Percentiles rank a stretch among this genome's conserved stretches.
These are phyloP conservation scores for Vespertilio murinus DNA, from an alignment of 2,797 vertebrate species.

Conservation along the genomic window DNA sequence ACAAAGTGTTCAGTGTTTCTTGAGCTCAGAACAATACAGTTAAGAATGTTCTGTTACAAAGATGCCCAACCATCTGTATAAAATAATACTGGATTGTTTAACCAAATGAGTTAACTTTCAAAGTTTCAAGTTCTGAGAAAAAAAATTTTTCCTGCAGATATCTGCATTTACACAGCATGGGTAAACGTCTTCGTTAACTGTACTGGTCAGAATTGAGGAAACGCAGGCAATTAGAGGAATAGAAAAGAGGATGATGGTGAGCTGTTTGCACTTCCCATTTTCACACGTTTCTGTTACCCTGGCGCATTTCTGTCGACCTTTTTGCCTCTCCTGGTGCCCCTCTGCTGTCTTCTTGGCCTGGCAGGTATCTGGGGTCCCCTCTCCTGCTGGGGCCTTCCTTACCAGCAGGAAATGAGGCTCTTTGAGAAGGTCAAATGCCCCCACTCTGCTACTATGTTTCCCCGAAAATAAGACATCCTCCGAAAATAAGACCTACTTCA, in stretches of 20 bases:
- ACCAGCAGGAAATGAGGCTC: neutral
- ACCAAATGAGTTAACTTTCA: neutral
- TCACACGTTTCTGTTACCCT: neutral
- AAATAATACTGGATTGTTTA: neutral
- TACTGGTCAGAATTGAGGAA: neutral
- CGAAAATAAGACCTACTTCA: too few species aligned
- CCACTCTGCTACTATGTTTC: neutral
- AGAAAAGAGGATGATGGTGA: neutral
- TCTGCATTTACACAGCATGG: neutral
- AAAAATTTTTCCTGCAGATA: neutral
- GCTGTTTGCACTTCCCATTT: neutral
- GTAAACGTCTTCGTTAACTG: neutral
- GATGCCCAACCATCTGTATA: neutral
- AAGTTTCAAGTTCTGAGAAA: neutral
- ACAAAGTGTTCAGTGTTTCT: neutral
- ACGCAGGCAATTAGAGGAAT: neutral
- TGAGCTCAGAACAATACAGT: neutral
- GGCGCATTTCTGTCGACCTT: neutral
- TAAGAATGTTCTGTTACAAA: neutral
- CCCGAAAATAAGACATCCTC: too few species aligned
- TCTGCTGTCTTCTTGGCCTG: neutral
- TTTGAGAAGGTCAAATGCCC: neutral
- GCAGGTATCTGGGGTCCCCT: neutral
- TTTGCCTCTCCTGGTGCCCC: neutral
- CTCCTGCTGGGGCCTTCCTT: neutral